These are phyloP conservation scores for Hydriomena furcata DNA, from an alignment of 2,888 invertebrate species.

Conservation along the genomic window DNA sequence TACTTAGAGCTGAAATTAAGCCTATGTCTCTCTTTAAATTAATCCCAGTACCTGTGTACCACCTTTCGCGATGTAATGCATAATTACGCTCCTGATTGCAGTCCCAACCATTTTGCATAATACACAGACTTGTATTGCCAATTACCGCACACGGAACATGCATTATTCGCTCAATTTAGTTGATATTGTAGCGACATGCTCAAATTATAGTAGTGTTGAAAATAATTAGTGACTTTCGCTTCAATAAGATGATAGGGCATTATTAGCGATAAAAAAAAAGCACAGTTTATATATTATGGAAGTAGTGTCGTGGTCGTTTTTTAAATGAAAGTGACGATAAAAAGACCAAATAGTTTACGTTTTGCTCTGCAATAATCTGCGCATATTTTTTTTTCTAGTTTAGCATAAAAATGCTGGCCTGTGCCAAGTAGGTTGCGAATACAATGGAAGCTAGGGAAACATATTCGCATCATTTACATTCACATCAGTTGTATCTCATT, in stretches of 20 bases:
- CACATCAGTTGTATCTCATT: slow-evolving; percentile 43
- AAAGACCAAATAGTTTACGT: not conserved
- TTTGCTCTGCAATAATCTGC: slow-evolving; percentile 16
- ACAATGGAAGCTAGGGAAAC: slow-evolving; percentile 49
- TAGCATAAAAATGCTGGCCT: slow-evolving; percentile 55
- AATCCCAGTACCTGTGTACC: no score
- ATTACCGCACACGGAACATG: slow-evolving; percentile 8
- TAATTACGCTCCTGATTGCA: slow-evolving; percentile 24
- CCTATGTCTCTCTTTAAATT: no score
- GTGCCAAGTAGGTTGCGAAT: slow-evolving; percentile 68
- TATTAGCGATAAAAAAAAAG: not conserved
- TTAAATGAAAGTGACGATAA: slow-evolving; percentile 11
- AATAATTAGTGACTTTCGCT: no score
- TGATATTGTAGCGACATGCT: not conserved
- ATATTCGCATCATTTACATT: slow-evolving; percentile 55
- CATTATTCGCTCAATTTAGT: slow-evolving; percentile 1
- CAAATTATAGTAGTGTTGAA: no score
- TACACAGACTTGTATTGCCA: slow-evolving; percentile 18
- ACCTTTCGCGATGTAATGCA: not conserved
- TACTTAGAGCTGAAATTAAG: no score
- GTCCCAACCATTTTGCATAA: slow-evolving; percentile 29
- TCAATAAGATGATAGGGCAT: not conserved
- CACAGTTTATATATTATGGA: not conserved
- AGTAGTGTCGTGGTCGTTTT: not conserved
- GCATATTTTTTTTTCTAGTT: slow-evolving; percentile 49